Base-by-base conservation (phyloP, 2,888 invertebrate species). In the Periphyllus acericola region DNA sequence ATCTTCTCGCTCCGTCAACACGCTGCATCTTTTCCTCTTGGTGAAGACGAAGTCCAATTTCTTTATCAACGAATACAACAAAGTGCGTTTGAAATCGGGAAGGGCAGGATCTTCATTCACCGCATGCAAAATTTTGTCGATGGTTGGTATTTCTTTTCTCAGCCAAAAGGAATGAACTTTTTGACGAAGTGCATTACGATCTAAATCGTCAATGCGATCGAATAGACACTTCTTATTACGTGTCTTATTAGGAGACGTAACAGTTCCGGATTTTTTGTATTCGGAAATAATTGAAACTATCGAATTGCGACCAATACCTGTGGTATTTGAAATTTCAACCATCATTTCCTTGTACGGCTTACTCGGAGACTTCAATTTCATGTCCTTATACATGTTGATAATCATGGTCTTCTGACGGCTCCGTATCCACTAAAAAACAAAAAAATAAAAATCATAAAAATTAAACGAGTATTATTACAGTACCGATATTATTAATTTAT, bases 131-230 rank as follows among this genome's bases (percentile, higher is more conserved):
- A 81, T 81, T 29, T 68, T 81, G 29, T 40, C 68, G n/a, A 68
- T 81, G 8, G 66, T 81, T 3, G 81, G 68, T 29, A 81, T 4
- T 40, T 68, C 81, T 11, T 40, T 40, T 6, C 19, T n/a, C 25
- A 81, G 8, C 68, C 81, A 81, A 68, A 81, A 29, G 25, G 36
- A 66, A 81, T 81, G 40, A 0, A 68, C 17, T 17, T 81, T 81
- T 81, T 81, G 40, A 17, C 81, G 81, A 3, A 80, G n/a, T 14
- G 36, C 80, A 66, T 66, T 80, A 1, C 66, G 21, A 68, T 80
- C 66, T 8, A 80, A 80, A 66, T 80, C 36, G 66, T 80, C 79
- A 9, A 80, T 80, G n/a, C 2, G 34, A n/a, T 66, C 80, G 21
- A 80, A 80, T 25, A 36, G 29, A 34, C n/a, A 36, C 3, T 80